Evolutionary conservation across 1,140 invertebrate species (phyloP), one percentile per base, ranked within the genome.

Genomic region (Trichogramma pretiosum): DNA sequence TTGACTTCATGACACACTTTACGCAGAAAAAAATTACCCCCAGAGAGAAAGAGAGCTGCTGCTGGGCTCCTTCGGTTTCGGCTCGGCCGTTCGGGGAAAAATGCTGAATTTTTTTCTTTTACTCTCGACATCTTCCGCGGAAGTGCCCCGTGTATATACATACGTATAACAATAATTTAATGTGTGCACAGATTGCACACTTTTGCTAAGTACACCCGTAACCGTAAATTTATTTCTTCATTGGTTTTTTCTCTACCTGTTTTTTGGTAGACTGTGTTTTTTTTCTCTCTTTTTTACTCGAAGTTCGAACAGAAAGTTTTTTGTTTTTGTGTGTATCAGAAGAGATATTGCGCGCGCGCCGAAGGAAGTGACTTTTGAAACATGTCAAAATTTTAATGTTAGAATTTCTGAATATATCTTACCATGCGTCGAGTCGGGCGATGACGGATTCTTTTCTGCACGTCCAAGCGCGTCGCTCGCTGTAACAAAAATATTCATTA

Each of bases 341-440:
- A n/a, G n/a, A n/a, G n/a, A n/a, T n/a, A n/a, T n/a, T n/a, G n/a
- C n/a, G n/a, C n/a, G n/a, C n/a, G n/a, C n/a, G n/a, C n/a, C n/a
- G n/a, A n/a, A n/a, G n/a, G n/a, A n/a, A n/a, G n/a, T n/a, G n/a
- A n/a, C n/a, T n/a, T n/a, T n/a, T n/a, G n/a, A n/a, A n/a, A n/a
- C n/a, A 3, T 35, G 34, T 17, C 35, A 13, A 19, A 18, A 38
- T 13, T 21, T 10, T 37, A 8, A 21, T 38, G 36, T 2, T n/a
- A 18, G n/a, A 17, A 18, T 2, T 40, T 39, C 17, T 22, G 23
- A 28, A 30, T 41, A 38, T 32, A 13, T 44, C 57, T 65, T 56
- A 72, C 70, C 68, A 61, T 69, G 65, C 50, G 69, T 60, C 41
- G 67, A 71, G 56, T 71, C 68, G 3, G 68, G 70, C 22, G 70